These are phyloP conservation scores for Ophraella communa DNA, from an alignment of 2,888 invertebrate genomes.

Conservation along the genomic window DNA sequence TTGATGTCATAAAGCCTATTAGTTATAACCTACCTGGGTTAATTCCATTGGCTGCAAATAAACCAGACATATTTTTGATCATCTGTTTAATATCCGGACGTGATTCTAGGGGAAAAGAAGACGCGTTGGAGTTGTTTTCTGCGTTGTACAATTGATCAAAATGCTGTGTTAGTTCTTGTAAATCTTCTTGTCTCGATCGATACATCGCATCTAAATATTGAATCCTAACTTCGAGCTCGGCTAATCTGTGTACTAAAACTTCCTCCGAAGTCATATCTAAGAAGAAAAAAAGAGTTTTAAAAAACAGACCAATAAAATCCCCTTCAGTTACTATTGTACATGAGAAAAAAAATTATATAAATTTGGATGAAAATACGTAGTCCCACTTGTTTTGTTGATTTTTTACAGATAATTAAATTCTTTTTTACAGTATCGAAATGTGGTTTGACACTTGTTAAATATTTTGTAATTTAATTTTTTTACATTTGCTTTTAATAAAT, in stretches of 20 bases:
- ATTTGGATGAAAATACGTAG: no score
- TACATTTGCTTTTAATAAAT: no score
- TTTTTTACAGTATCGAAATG: no score
- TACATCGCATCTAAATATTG: constrained; percentile 83
- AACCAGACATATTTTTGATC: constrained; percentile 59
- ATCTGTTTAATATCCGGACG: constrained; percentile 53
- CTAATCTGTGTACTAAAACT: constrained; percentile 71
- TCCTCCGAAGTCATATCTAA: constrained; percentile 71
- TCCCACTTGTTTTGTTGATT: no score
- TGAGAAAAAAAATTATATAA: no score
- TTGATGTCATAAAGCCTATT: no score
- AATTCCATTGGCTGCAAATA: constrained; percentile 60
- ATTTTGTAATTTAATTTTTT: no score
- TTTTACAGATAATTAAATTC: no score
- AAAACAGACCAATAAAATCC: not conserved
- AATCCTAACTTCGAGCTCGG: constrained; percentile 78
- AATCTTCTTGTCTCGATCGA: constrained; percentile 77
- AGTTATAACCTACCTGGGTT: constrained; percentile 60
- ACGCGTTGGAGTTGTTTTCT: constrained; percentile 42
- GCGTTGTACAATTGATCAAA: constrained; percentile 61
- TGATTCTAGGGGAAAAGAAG: constrained; percentile 50
- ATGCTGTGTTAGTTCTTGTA: constrained; percentile 72
- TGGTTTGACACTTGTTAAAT: no score
- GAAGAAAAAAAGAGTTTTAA: no score
- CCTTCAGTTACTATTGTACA: no score